Evolutionary conservation across 2,113 vertebrate species (phyloP), one percentile per base, ranked within the genome.

Genomic region (Jacana jacana): DNA sequence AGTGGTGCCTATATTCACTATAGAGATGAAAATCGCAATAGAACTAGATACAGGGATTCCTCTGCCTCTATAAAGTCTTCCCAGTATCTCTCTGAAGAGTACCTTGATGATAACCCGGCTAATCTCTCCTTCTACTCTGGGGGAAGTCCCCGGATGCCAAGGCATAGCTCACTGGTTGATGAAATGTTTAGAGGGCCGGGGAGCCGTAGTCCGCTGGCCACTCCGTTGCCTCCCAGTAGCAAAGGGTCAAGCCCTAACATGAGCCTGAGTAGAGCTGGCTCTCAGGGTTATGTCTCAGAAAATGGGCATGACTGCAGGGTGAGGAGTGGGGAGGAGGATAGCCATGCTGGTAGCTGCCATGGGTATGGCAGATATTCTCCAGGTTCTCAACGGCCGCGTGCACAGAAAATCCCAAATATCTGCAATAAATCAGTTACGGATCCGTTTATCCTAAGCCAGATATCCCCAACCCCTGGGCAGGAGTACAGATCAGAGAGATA

Each of bases 381-480:
- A 4, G 28, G 91, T 54, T 95, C 93, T n/a, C 98, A 97, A 18
- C 96, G 94, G 39, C 85, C 97, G 10, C 96, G 57, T 60, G 76
- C 96, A 49, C 98, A 97, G 60, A 98, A 97, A 78, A 91, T 94
- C 13, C 96, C 96, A 12, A 97, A 97, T 82, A 78, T 78, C 7
- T 97, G 85, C 15, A 98, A 98, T 73, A 98, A 97, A n/a, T 98
- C 98, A 18, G 98, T 98, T 73, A 97, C 98, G 13, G 97, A 99
- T 64, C 99, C 99, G 0, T 98, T 99, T 89, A 98, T 99, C 87
- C 97, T 98, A 18, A 98, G 98, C 93, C 98, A 98, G 73, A 86
- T 97, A 30, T 88, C 95, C 2, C 97, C 98, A 35, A 96, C 98
- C 3, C 94, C 97, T 17, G 84, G 93, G 65, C 96, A 95, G 25